Evolutionary conservation across 2,797 vertebrate species (phyloP), one percentile per base, ranked within the genome.

Genomic region (Arrhamphus sclerolepis): DNA sequence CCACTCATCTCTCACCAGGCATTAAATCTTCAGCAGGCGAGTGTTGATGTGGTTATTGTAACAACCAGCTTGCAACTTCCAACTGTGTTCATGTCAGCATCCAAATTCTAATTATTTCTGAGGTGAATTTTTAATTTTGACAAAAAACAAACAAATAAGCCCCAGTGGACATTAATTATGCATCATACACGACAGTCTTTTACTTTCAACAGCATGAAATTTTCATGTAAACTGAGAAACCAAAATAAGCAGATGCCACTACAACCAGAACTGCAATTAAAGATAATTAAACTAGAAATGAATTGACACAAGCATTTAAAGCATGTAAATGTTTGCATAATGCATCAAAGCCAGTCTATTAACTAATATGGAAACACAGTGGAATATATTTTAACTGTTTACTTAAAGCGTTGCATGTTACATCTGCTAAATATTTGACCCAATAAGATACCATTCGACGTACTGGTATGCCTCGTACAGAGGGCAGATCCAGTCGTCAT

Each of bases 61-160:
- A 63, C 34, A 2, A 17, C 19, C 13, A 24, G n/a, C 13, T 22
- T 44, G 31, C 26, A 16, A 7, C 13, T 17, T 62, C 43, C 26
- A 46, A 41, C 52, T 42, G 26, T 7, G 13, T 57, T 39, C 5
- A 6, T 38, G 39, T 53, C 21, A 46, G 26, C n/a, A 28, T 63
- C 7, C 1, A 44, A 28, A 26, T 54, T 43, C 6, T 56, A 56
- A 63, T 60, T 24, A 49, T 16, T 6, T 40, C 34, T 22, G 18
- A 31, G 21, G 28, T 11, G 21, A 10, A 20, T 24, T 6, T 28
- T 39, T 19, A 11, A 34, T 52, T 65, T 51, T 19, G 7, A 14
- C 16, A 49, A n/a, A n/a, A n/a, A n/a, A 14, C 16, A 31, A 40
- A 21, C 38, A 34, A 2, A 8, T 1, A 16, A 46, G 31, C 9